Evolutionary conservation across 2,113 vertebrate genomes (phyloP).

Genomic region (Melanerpes formicivorus): DNA sequence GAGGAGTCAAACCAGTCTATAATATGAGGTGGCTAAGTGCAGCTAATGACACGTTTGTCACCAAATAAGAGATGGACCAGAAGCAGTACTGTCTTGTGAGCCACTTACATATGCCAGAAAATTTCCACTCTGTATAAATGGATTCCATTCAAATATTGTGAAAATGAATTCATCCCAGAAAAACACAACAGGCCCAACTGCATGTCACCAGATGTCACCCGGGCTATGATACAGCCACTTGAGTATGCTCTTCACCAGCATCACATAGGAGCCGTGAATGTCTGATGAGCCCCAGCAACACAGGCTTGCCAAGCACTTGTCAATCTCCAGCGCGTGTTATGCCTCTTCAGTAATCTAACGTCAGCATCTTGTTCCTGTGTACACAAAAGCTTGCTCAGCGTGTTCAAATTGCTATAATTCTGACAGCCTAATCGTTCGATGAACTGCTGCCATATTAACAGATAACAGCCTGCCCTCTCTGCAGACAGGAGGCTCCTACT

Average conservation of each 20-base stretch:
- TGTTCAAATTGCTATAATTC: constrained; percentile 21
- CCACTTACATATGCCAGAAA: constrained; percentile 48
- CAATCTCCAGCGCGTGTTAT: not conserved
- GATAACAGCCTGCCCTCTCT: constrained; percentile 38
- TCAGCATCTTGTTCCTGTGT: constrained; percentile 28
- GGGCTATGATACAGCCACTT: constrained; percentile 60
- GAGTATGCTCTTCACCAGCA: constrained; percentile 33
- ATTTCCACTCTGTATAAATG: constrained; percentile 50
- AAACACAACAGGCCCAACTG: constrained; percentile 55
- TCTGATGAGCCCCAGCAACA: not conserved
- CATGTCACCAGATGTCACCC: constrained; percentile 66
- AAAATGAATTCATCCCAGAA: constrained; percentile 49
- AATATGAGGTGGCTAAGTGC: not conserved
- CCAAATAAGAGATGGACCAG: constrained; percentile 53
- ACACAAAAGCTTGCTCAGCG: constrained; percentile 10
- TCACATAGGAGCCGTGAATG: not conserved
- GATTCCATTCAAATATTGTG: constrained; percentile 64
- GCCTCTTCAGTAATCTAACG: not conserved
- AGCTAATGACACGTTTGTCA: constrained; percentile 48
- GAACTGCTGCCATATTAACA: constrained; percentile 19
- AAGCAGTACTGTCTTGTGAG: constrained; percentile 54
- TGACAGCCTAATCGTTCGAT: constrained; percentile 48
- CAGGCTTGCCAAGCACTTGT: constrained; percentile 7
- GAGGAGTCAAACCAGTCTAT: not conserved
- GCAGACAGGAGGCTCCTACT: not conserved